Percentiles rank a stretch among this genome's conserved stretches.
Conservation (phyloP, 2,888 invertebrate genomes). For the Conops quadrifasciatus region DNA sequence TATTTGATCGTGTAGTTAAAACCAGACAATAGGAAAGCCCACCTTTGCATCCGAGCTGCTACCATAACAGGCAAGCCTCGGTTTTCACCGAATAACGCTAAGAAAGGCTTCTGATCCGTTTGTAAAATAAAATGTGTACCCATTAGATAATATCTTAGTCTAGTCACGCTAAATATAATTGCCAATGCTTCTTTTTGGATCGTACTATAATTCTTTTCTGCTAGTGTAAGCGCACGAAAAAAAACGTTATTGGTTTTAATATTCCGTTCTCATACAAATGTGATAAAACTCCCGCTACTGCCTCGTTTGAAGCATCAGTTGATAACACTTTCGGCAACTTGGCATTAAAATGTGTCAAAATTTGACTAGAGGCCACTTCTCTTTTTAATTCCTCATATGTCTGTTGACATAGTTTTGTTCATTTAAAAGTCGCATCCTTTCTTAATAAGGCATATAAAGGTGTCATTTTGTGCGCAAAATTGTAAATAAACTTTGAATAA, state of each 20-base stretch:
- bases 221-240: conserved; percentile 41
- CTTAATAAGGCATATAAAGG: conserved; percentile 38
- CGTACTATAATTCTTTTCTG: conserved; percentile 41
- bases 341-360: conserved; percentile 45
- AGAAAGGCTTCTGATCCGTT: conserved; percentile 41
- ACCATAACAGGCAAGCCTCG: conserved; percentile 41
- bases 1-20: conserved; percentile 40
- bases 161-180: conserved; percentile 38
- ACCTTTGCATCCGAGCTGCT: conserved; percentile 35
- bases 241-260: conserved; percentile 40
- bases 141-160: conserved; percentile 40
- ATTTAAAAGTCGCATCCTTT: conserved; percentile 45
- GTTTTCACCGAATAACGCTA: conserved; percentile 39
- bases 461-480: conserved; percentile 38
- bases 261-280: conserved; percentile 34
- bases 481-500: conserved; percentile 40
- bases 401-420: conserved; percentile 47
- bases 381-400: conserved; percentile 51
- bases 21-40: conserved; percentile 41
- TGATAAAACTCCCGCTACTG: conserved; percentile 41
- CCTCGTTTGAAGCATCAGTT: conserved; percentile 46
- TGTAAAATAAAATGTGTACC: conserved; percentile 37
- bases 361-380: conserved; percentile 34
- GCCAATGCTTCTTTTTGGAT: conserved; percentile 40
- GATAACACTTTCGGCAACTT: conserved; percentile 41